Conservation (phyloP, 2,888 invertebrate genomes). For the Metopia argyrocephala region DNA sequence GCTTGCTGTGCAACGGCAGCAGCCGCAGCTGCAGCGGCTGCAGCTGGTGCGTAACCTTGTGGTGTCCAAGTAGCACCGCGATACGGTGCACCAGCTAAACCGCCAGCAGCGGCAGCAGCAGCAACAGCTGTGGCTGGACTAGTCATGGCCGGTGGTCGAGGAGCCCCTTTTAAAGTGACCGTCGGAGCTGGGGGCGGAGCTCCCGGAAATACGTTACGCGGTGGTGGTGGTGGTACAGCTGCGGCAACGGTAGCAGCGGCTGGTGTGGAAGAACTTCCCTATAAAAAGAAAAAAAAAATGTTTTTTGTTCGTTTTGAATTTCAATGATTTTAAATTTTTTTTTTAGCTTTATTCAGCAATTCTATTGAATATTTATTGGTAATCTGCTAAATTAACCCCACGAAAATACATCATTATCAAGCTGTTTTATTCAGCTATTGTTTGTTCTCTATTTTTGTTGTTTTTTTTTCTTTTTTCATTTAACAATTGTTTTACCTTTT, state of each 20-base stretch:
- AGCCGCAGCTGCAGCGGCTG: conserved; percentile 76
- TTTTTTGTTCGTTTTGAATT: not conserved
- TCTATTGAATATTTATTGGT: not conserved
- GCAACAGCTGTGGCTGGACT: conserved; percentile 79
- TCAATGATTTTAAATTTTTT: conserved; percentile 9
- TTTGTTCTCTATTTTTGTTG: conserved; percentile 12
- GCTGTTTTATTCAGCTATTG: too few relatives aligned
- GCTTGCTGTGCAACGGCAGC: conserved; percentile 77
- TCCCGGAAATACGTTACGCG: conserved; percentile 78
- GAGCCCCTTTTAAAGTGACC: conserved; percentile 78
- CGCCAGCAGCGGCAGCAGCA: conserved; percentile 78
- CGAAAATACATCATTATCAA: conserved; percentile 7
- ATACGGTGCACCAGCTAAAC: conserved; percentile 78
- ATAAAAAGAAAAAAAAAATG: conserved; percentile 18
- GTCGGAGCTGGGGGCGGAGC: conserved; percentile 78
- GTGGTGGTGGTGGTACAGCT: conserved; percentile 65
- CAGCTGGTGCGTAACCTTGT: conserved; percentile 78
- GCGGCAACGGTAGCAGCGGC: conserved; percentile 51
- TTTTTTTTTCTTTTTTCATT: conserved; percentile 13
- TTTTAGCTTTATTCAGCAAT: too few relatives aligned
- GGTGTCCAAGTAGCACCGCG: conserved; percentile 79
- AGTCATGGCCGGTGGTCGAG: conserved; percentile 78
- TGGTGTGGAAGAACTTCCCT: conserved; percentile 65
- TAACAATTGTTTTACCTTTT: conserved; percentile 44
- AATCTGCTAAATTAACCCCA: conserved; percentile 25